Percentiles rank a stretch among this genome's conserved stretches.
Conservation (phyloP, 2,888 invertebrate genomes). For the Trissoscelio sp. region DNA sequence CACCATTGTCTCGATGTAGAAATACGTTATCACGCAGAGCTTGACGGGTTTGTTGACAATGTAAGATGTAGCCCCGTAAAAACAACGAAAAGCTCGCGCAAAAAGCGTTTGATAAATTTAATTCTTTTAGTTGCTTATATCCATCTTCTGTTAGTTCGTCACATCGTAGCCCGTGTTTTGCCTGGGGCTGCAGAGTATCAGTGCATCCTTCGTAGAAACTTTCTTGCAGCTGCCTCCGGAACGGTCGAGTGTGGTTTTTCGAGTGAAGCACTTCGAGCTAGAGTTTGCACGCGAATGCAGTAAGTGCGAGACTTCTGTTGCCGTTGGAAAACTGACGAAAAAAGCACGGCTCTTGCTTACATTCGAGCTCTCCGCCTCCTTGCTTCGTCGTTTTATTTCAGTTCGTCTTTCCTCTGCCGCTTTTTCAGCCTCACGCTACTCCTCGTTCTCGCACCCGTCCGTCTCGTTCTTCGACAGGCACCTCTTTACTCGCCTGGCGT, state of each 20-base stretch:
- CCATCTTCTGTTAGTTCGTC: conserved; percentile 65
- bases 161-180: conserved; percentile 63
- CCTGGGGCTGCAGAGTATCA: conserved; percentile 66
- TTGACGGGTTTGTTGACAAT: conserved; percentile 42
- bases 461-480: conserved; percentile 41
- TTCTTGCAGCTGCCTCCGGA: conserved; percentile 67
- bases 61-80: conserved; percentile 30
- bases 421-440: conserved; percentile 33
- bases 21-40: conserved; percentile 41
- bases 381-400: conserved; percentile 45
- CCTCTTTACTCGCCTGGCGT: conserved; percentile 59
- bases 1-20: not conserved
- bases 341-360: conserved; percentile 61
- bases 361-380: conserved; percentile 48
- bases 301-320: conserved; percentile 67
- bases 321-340: conserved; percentile 60
- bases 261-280: conserved; percentile 61
- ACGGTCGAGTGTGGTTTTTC: conserved; percentile 69
- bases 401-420: conserved; percentile 52
- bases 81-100: conserved; percentile 8
- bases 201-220: conserved; percentile 66
- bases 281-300: conserved; percentile 65
- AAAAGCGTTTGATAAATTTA: conserved; percentile 66
- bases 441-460: conserved; percentile 36
- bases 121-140: conserved; percentile 66